Evolutionary conservation across 2,113 vertebrate species (phyloP).

Genomic region (Platichthys stellatus): DNA sequence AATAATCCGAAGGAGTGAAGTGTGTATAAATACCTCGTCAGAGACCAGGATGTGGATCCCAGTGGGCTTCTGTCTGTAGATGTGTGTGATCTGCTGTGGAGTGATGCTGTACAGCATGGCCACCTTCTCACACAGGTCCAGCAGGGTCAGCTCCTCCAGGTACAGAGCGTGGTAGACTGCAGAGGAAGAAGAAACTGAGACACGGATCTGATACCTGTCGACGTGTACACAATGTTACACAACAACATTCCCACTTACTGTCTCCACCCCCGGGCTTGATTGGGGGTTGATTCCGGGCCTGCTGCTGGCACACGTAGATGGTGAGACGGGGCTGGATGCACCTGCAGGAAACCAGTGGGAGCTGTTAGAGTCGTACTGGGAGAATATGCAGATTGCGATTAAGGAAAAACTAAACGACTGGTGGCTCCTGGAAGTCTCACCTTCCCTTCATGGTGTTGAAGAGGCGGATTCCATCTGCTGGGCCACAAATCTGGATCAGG

Average conservation of each 20-base stretch:
- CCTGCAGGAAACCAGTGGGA: constrained; percentile 71
- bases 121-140: constrained; percentile 93
- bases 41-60: constrained; percentile 93
- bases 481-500: constrained; percentile 94
- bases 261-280: constrained; percentile 64
- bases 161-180: constrained; percentile 95
- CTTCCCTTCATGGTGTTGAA: constrained; percentile 95
- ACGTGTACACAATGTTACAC: too few relatives aligned
- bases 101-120: constrained; percentile 89
- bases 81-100: constrained; percentile 88
- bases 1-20: not conserved
- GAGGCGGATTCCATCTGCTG: constrained; percentile 94
- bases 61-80: constrained; percentile 89
- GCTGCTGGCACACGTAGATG: constrained; percentile 93
- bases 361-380: too few relatives aligned
- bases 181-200: constrained; percentile 5
- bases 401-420: not conserved
- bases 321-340: constrained; percentile 92
- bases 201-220: not conserved
- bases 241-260: constrained; percentile 43
- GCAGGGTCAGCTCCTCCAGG: constrained; percentile 89
- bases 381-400: not conserved
- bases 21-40: constrained; percentile 86
- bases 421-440: constrained; percentile 66
- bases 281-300: constrained; percentile 80